phyloP scores from a whole-genome alignment of 2,888 invertebrate genomes.

The Polymixis lichenea region DNA sequence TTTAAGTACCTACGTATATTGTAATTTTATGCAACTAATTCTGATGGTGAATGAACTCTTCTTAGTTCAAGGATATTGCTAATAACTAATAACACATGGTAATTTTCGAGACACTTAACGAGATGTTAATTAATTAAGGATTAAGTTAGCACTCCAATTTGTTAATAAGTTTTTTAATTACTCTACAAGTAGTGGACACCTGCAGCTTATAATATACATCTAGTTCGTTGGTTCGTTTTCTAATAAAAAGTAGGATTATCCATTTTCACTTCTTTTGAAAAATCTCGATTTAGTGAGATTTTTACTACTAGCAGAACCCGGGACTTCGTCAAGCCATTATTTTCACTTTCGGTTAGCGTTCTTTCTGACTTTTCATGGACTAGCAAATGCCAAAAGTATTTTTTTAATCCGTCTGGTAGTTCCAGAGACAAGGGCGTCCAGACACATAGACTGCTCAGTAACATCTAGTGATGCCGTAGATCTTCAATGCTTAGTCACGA shows the following conservation, averaged over 20 bases:
- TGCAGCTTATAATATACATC: background rate
- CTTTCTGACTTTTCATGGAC: background rate
- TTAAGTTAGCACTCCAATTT: background rate
- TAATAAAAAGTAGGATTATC: background rate
- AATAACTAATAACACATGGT: background rate
- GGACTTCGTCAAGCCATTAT: background rate
- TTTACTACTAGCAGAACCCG: background rate
- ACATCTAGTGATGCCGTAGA: background rate
- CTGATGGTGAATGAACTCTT: constrained; percentile 19
- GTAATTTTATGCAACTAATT: constrained; percentile 10
- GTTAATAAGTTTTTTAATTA: background rate
- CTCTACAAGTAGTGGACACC: background rate
- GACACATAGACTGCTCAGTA: too few species aligned
- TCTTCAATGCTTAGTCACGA: background rate
- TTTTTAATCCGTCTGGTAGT: background rate
- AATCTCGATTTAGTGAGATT: too few species aligned
- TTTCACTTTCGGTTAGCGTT: background rate
- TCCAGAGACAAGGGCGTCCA: too few species aligned
- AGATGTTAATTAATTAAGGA: background rate
- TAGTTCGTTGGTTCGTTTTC: background rate
- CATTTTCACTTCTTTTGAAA: background rate
- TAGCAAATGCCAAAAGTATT: background rate
- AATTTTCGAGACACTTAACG: background rate
- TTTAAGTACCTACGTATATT: background rate
- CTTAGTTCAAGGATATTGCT: constrained; percentile 22